These are phyloP conservation scores for Apantesis nais DNA, from an alignment of 2,888 invertebrate genomes.

Conservation along the genomic window DNA sequence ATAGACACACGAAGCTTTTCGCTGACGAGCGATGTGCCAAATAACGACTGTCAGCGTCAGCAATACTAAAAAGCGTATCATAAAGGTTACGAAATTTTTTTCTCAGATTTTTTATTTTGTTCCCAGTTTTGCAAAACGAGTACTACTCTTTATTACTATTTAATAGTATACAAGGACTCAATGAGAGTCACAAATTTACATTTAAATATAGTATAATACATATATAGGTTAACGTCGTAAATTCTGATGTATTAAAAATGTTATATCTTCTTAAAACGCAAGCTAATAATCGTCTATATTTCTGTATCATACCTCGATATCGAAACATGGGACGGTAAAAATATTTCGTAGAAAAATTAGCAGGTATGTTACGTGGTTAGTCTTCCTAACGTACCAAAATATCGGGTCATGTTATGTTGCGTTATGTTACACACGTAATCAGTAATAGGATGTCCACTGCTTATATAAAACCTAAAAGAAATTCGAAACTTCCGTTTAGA, in stretches of 20 bases:
- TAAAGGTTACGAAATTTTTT: slow-evolving; percentile 37
- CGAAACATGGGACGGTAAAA: no score
- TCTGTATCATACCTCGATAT: no score
- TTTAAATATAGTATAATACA: no score
- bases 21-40: slow-evolving; percentile 51
- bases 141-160: slow-evolving; percentile 2
- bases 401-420: no score
- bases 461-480: neutral
- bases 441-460: neutral
- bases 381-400: no score
- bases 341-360: no score
- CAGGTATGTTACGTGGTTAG: no score
- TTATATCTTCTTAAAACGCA: no score
- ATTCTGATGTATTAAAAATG: no score
- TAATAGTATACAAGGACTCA: neutral
- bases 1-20: slow-evolving; percentile 57
- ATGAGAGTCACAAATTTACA: neutral
- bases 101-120: slow-evolving; percentile 27
- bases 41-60: slow-evolving; percentile 55
- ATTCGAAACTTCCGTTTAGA: neutral
- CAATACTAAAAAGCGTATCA: slow-evolving; percentile 52
- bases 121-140: neutral
- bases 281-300: no score
- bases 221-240: no score
- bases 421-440: neutral